Evolutionary conservation across 1,140 invertebrate species (phyloP).

Genomic region (Drosophila tristis): DNA sequence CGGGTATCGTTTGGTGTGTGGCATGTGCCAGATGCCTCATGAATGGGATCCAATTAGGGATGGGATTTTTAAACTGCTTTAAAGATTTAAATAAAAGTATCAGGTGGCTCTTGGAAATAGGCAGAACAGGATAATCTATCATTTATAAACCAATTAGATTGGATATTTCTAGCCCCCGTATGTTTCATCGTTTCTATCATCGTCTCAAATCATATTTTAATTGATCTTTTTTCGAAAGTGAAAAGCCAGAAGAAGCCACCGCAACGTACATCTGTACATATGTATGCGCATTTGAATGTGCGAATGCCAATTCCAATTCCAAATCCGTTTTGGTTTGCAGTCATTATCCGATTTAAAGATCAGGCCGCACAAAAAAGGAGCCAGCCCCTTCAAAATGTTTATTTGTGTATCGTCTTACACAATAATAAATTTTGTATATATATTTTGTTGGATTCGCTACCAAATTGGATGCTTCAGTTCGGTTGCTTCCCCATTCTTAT

Average conservation of each 20-base stretch:
- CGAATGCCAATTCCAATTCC: constrained; percentile 28
- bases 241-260: constrained; percentile 30
- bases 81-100: neutral
- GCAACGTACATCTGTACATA: too few relatives aligned
- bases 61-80: neutral
- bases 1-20: constrained; percentile 34
- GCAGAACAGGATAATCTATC: too few relatives aligned
- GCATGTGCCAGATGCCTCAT: constrained; percentile 19
- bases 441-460: constrained; percentile 31
- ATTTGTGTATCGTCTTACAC: constrained; percentile 75
- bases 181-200: too few relatives aligned
- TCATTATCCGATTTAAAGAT: constrained; percentile 57
- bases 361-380: constrained; percentile 62
- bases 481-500: constrained; percentile 63
- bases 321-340: constrained; percentile 42
- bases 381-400: constrained; percentile 56
- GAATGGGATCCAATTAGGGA: constrained; percentile 31
- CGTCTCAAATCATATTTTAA: constrained; percentile 16
- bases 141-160: too few relatives aligned
- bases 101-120: too few relatives aligned
- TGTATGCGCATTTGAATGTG: neutral
- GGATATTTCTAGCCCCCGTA: too few relatives aligned
- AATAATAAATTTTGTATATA: constrained; percentile 38
- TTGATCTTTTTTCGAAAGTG: constrained; percentile 35
- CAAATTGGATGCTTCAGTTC: constrained; percentile 62